Evolutionary conservation across 2,113 vertebrate species (phyloP).

Genomic region (Pampusana beccarii): DNA sequence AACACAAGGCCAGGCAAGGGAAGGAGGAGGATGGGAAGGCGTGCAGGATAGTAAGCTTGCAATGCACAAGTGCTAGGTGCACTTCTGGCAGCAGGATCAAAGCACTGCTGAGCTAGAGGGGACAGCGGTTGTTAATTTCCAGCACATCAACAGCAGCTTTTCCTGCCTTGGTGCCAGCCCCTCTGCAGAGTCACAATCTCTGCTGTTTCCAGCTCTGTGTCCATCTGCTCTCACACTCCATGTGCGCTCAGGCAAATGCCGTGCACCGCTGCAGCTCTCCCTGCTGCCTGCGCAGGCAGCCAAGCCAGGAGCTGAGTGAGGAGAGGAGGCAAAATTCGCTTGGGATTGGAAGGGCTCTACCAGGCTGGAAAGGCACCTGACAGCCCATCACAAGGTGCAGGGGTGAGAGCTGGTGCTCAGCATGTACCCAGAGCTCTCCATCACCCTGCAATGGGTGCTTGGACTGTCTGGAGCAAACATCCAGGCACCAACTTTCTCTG

Average conservation of each 20-base stretch:
- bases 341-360: neutral
- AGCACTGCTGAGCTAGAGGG: neutral
- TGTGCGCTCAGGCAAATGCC: neutral
- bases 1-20: neutral
- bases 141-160: rapidly evolving
- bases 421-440: neutral
- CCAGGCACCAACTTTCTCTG: neutral
- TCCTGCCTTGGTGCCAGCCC: neutral
- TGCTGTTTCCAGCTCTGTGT: neutral
- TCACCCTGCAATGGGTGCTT: neutral
- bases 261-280: rapidly evolving
- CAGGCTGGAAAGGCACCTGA: neutral
- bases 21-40: neutral
- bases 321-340: neutral
- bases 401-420: neutral
- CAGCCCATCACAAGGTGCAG: neutral
- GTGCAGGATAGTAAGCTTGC: neutral
- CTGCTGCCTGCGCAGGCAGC: rapidly evolving
- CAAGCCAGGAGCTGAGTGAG: rapidly evolving
- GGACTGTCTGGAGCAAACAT: neutral
- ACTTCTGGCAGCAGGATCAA: neutral
- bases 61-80: neutral
- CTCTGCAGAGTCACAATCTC: neutral
- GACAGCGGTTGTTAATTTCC: rapidly evolving
- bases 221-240: rapidly evolving